Conservation (phyloP, 2,113 vertebrate species). For the Strix aluco region DNA sequence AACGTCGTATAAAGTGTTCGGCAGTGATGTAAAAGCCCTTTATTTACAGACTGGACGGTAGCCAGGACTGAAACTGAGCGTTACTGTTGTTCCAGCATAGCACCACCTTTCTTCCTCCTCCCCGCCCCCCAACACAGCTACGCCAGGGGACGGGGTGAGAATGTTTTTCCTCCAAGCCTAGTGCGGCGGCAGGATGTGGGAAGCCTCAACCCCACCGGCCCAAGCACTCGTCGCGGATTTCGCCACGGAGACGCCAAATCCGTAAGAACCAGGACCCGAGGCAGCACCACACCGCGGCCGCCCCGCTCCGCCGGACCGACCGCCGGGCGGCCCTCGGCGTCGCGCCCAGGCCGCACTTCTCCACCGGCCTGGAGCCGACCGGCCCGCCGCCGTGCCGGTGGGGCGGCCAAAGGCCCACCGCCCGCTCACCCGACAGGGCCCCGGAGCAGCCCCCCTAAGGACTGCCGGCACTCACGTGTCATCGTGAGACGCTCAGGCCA, state of each 20-base stretch:
- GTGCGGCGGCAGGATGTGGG: rapidly evolving
- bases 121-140: rapidly evolving
- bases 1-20: rapidly evolving
- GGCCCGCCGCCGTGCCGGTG: background rate
- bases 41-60: background rate
- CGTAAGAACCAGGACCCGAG: rapidly evolving
- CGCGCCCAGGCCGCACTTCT: too few relatives aligned
- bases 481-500: background rate
- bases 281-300: background rate
- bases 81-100: background rate
- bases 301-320: rapidly evolving
- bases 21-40: rapidly evolving
- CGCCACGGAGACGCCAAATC: rapidly evolving
- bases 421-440: rapidly evolving
- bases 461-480: background rate
- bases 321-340: rapidly evolving
- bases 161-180: too few relatives aligned
- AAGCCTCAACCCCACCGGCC: too few relatives aligned
- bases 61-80: background rate
- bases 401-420: rapidly evolving
- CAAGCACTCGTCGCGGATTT: background rate
- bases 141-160: rapidly evolving
- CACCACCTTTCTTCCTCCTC: rapidly evolving
- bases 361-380: too few relatives aligned
- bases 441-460: rapidly evolving